These are phyloP conservation scores for Drosophila neotestacea DNA, from an alignment of 2,888 invertebrate genomes.

Conservation along the genomic window DNA sequence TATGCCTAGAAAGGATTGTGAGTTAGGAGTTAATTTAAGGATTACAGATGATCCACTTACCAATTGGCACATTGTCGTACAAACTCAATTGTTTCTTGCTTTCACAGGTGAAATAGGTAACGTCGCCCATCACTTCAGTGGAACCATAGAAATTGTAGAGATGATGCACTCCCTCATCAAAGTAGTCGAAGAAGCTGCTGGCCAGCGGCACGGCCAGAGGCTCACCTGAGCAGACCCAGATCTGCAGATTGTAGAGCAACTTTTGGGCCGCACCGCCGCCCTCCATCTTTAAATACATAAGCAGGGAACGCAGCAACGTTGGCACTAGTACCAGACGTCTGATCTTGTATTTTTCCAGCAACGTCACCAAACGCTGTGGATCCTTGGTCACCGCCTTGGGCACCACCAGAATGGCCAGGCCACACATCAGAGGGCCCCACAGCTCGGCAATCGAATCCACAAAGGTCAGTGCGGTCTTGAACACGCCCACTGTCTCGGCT, in stretches of 20 bases:
- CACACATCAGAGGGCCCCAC: constrained; percentile 93
- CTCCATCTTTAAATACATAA: constrained; percentile 89
- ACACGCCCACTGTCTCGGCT: constrained; percentile 90
- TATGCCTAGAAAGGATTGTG: constrained; percentile 86
- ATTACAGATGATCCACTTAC: constrained; percentile 85
- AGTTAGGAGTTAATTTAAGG: not conserved
- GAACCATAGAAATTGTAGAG: constrained; percentile 96
- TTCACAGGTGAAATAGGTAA: constrained; percentile 91
- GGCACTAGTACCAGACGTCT: constrained; percentile 94
- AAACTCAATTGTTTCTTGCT: constrained; percentile 87
- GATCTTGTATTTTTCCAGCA: constrained; percentile 90
- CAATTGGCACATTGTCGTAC: constrained; percentile 92
- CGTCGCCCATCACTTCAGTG: constrained; percentile 96
- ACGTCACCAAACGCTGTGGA: constrained; percentile 90
- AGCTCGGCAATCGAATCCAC: constrained; percentile 96
- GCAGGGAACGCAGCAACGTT: constrained; percentile 91
- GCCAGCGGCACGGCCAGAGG: constrained; percentile 90
- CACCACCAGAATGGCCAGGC: constrained; percentile 89
- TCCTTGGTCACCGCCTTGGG: constrained; percentile 91
- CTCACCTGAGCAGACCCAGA: constrained; percentile 96
- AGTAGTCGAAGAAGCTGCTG: constrained; percentile 91
- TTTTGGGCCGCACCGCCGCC: constrained; percentile 84
- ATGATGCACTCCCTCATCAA: constrained; percentile 88
- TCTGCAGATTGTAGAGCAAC: constrained; percentile 87
- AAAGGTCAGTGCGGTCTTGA: constrained; percentile 96